Base-by-base conservation (phyloP, 2,888 invertebrate genomes). In the Nymphalis polychloros region DNA sequence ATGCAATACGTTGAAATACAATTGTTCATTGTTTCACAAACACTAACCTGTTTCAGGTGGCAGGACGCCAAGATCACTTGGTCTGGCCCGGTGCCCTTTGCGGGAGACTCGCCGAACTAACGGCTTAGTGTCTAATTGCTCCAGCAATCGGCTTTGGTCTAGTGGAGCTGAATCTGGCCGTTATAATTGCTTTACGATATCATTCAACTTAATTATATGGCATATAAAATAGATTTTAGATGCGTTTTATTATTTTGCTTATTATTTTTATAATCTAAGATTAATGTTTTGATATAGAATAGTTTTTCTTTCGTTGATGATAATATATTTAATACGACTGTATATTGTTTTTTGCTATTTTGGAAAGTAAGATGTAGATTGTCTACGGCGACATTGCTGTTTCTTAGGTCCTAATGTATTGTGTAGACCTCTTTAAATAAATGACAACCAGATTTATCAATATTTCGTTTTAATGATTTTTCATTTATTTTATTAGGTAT, bases 11-110 rank as follows among this genome's bases (percentile, higher is more conserved):
- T 46, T 48, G 59, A 48, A 27, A 60, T 60, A 60, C 48, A 60
- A 47, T 48, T 60, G 27, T 23, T 48, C 47, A 60, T 48, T 60
- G 47, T 49, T 60, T 59, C 53, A 67, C 63, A 61, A 66, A 23
- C 65, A 49, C 64, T 65, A 68, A 72, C 64, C 63, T 70, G 60
- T 85, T 86, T 60, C 89, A 95, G 96, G 81, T 96, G 96, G 96
- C 95, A 95, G 85, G 96, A 96, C 77, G 96, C 96, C 61, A 94
- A 94, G 77, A 94, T 96, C 70, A 94, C 94, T 69, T 96, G 96
- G 94, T 94, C 94, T 72, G 95, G 94, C 73, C 87, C 86, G 0
- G 80, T 86, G 0, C 92, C 92, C 0, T 87, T 88, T 65, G 85
- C 88, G 23, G 86, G 88, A 27, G 93, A 90, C 53, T 79, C 85